Conservation (phyloP, 2,888 invertebrate genomes). For the Koerneria pararmatus region DNA sequence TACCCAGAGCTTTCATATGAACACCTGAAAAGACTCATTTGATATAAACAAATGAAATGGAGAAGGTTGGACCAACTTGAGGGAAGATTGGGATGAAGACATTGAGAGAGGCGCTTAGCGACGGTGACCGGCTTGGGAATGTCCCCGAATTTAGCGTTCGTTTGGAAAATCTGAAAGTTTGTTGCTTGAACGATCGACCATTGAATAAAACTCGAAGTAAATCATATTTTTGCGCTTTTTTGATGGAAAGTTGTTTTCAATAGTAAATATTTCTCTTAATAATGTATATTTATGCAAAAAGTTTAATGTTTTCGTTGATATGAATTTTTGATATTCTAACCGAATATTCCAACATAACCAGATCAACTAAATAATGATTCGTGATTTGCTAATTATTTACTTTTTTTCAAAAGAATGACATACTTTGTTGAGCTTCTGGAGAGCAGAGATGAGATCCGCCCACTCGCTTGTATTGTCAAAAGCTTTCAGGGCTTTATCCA, state of each 20-base stretch:
- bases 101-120: constrained; percentile 84
- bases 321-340: too few relatives aligned
- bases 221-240: too few relatives aligned
- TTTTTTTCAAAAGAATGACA: constrained; percentile 32
- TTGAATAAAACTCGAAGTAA: constrained; percentile 18
- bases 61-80: constrained; percentile 66
- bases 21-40: constrained; percentile 65
- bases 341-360: too few relatives aligned
- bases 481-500: constrained; percentile 81
- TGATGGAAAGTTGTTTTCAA: too few relatives aligned
- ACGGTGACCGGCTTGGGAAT: constrained; percentile 82
- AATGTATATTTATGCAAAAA: too few relatives aligned
- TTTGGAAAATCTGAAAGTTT: constrained; percentile 71
- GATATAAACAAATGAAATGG: constrained; percentile 3
- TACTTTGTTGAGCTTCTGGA: constrained; percentile 85
- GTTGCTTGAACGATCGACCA: too few relatives aligned
- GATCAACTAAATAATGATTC: too few relatives aligned
- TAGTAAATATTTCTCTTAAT: too few relatives aligned
- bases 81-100: constrained; percentile 85
- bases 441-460: constrained; percentile 85
- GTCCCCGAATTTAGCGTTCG: constrained; percentile 77
- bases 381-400: too few relatives aligned
- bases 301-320: too few relatives aligned
- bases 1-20: constrained; percentile 83
- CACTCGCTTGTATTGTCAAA: constrained; percentile 92